Conservation (phyloP, 2,113 vertebrate species). For the Trachemys scripta region DNA sequence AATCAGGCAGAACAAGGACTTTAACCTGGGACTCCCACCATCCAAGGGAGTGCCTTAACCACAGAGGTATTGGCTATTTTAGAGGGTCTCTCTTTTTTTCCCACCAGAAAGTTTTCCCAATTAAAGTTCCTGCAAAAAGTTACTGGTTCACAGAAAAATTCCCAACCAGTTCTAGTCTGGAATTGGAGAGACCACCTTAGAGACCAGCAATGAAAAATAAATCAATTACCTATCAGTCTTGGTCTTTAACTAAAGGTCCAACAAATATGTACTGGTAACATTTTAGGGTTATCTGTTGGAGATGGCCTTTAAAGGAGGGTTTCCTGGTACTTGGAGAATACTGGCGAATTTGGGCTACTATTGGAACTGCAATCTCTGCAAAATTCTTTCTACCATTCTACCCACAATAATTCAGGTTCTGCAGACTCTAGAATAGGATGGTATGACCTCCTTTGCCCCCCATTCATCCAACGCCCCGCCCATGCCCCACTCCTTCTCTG, state of each 20-base stretch:
- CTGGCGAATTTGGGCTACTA: not conserved
- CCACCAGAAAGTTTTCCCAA: not conserved
- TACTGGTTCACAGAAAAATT: not conserved
- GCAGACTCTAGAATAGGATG: not conserved
- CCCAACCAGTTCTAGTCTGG: not conserved
- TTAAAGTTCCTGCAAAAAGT: not conserved
- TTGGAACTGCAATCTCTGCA: not conserved
- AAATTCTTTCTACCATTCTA: not conserved
- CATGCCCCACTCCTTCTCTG: no score
- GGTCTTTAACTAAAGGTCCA: accelerated
- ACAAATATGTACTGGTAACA: not conserved
- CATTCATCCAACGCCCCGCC: no score
- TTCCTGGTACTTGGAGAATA: not conserved
- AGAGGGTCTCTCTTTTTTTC: no score
- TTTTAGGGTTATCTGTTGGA: not conserved
- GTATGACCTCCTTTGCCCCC: no score
- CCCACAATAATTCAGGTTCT: not conserved
- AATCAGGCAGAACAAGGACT: not conserved
- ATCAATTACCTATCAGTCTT: accelerated
- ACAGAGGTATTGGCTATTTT: not conserved
- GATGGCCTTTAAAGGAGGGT: not conserved
- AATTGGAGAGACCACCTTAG: not conserved
- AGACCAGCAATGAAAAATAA: not conserved
- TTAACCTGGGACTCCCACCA: not conserved
- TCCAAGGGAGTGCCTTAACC: not conserved